Percentiles rank a stretch among this genome's conserved stretches.
Conservation (phyloP, 2,113 vertebrate species). For the Xenopus tropicalis region UCB_Xtro_10.0 CM004452.2:40263001-40263500, state of each 20-base stretch:
- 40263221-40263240: too few relatives aligned
- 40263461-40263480: neutral
- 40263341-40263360: conserved; percentile 5
- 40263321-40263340: neutral
- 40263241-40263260: too few relatives aligned
- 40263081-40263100: too few relatives aligned
- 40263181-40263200: too few relatives aligned
- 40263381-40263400: neutral
- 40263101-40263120: neutral
- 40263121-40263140: neutral
- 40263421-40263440: neutral
- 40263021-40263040: too few relatives aligned
- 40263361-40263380: conserved; percentile 16
- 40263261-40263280: neutral
- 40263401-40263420: neutral
- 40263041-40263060: too few relatives aligned
- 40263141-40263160: too few relatives aligned
- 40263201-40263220: too few relatives aligned
- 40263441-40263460: neutral
- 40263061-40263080: too few relatives aligned
- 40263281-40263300: neutral
- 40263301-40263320: too few relatives aligned
- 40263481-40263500: neutral
- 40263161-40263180: too few relatives aligned
- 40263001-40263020: too few relatives aligned